Evolutionary conservation across 2,888 invertebrate genomes (phyloP).

Genomic region (Pinctada fucata): DNA sequence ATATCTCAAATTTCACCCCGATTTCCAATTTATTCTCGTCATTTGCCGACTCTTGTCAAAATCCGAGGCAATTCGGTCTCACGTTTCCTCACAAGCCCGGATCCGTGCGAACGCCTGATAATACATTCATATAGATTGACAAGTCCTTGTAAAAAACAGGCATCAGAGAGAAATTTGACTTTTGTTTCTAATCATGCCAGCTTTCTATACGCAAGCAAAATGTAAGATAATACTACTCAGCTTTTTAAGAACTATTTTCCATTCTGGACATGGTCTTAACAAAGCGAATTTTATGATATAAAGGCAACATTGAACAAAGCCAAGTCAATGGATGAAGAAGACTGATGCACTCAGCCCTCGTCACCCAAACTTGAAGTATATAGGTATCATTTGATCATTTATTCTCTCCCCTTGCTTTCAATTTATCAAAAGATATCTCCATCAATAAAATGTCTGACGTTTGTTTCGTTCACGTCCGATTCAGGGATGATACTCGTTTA

Average conservation of each 20-base stretch:
- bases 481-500: too few relatives aligned
- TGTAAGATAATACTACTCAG: not conserved
- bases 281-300: not conserved
- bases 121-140: constrained; percentile 20
- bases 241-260: not conserved
- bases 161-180: constrained; percentile 9
- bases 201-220: not conserved
- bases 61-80: not conserved
- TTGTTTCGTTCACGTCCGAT: too few relatives aligned
- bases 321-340: too few relatives aligned
- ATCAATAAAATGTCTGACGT: too few relatives aligned
- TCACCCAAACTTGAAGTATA: too few relatives aligned
- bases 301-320: too few relatives aligned
- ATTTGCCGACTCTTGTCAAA: constrained; percentile 9
- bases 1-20: constrained; percentile 1
- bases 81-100: constrained; percentile 6
- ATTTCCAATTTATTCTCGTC: constrained; percentile 1
- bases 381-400: too few relatives aligned
- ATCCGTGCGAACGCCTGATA: constrained; percentile 18
- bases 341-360: too few relatives aligned
- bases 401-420: too few relatives aligned
- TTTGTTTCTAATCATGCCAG: not conserved
- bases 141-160: constrained; percentile 16
- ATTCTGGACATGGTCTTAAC: not conserved
- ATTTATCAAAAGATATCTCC: too few relatives aligned